phyloP scores from a whole-genome alignment of 2,888 invertebrate species.

The Hedychridium roseum region DNA sequence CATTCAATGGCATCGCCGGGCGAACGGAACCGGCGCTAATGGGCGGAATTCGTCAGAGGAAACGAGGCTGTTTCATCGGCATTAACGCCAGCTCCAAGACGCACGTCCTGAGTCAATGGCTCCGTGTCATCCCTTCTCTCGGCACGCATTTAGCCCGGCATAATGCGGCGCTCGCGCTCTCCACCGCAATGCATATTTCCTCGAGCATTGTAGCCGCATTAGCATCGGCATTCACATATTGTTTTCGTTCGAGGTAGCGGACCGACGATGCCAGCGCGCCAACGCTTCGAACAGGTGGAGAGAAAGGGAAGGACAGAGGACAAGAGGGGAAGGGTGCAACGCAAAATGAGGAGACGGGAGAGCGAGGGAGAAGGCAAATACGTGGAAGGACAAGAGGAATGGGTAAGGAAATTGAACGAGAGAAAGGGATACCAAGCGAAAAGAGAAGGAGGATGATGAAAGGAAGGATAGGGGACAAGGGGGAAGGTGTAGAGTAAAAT shows the following conservation, averaged over 20 bases:
- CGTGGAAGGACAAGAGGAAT: slow-evolving; percentile 9
- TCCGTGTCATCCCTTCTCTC: no score
- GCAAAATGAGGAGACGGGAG: slow-evolving; percentile 5
- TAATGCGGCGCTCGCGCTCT: slow-evolving; percentile 3
- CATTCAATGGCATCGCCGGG: no score
- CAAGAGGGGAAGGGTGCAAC: neutral
- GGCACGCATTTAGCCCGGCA: slow-evolving; percentile 1
- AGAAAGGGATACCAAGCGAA: no score
- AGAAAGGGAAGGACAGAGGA: slow-evolving; percentile 6
- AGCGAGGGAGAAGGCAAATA: slow-evolving; percentile 21
- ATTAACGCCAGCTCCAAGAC: no score
- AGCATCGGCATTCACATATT: slow-evolving; percentile 51
- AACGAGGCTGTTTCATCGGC: no score
- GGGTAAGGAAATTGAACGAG: neutral
- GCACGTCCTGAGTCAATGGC: no score
- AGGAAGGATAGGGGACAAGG: slow-evolving; percentile 3
- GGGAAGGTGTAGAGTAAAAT: neutral
- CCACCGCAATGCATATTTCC: slow-evolving; percentile 19
- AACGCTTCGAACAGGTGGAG: slow-evolving; percentile 4
- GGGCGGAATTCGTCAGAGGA: no score
- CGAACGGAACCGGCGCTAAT: no score
- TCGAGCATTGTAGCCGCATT: slow-evolving; percentile 37
- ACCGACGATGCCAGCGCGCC: neutral
- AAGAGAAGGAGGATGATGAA: no score
- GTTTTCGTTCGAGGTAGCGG: slow-evolving; percentile 41